Conservation (phyloP, 2,797 vertebrate genomes). For the Ctenosaura bakeri region DNA sequence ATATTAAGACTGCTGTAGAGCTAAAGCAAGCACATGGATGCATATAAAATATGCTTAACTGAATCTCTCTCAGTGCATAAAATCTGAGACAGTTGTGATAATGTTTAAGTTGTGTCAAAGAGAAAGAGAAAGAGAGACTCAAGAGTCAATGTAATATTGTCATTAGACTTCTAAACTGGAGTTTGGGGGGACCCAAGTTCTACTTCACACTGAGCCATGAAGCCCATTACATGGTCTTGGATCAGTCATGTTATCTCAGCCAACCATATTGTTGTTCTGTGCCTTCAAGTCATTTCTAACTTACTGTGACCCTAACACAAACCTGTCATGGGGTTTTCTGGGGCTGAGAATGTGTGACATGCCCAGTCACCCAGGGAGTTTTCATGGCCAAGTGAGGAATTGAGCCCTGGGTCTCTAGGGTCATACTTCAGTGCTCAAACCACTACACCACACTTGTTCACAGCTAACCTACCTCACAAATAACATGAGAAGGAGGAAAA, state of each 20-base stretch:
- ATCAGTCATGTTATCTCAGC: background rate
- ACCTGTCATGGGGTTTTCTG: too few species aligned
- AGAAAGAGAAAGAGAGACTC: too few species aligned
- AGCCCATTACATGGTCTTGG: background rate
- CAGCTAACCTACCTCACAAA: background rate
- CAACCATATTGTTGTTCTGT: too few species aligned
- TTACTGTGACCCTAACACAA: too few species aligned
- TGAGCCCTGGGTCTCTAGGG: too few species aligned
- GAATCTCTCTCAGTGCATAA: background rate
- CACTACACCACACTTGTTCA: too few species aligned
- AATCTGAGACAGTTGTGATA: background rate
- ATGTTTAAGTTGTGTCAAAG: background rate
- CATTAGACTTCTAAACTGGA: background rate
- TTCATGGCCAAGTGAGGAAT: too few species aligned
- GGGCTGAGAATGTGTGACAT: too few species aligned
- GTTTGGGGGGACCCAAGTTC: background rate
- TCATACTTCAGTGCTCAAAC: too few species aligned
- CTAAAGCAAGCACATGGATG: conserved; percentile 33
- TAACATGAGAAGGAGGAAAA: background rate
- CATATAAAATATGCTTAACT: background rate
- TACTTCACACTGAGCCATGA: background rate
- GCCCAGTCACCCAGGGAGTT: too few species aligned
- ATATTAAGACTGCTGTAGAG: conserved; percentile 64
- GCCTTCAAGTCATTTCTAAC: too few species aligned
- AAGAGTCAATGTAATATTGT: background rate